Evolutionary conservation across 2,888 invertebrate species (phyloP).

Genomic region (Sesia bembeciformis): DNA sequence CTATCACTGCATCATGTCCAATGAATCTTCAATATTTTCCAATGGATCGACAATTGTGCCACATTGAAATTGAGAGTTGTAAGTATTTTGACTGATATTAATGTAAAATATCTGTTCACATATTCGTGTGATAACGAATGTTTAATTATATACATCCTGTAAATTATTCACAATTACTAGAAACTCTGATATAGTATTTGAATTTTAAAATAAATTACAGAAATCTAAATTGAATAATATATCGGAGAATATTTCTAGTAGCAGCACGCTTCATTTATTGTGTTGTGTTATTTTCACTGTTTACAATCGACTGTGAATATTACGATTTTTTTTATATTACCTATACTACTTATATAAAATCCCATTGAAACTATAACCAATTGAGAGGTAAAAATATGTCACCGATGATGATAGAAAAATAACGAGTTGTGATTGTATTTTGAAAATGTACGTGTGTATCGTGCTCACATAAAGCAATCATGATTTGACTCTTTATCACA

Average conservation of each 20-base stretch:
- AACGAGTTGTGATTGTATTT: slow-evolving; percentile 16
- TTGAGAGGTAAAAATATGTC: not conserved
- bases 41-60: slow-evolving; percentile 95
- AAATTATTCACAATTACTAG: not conserved
- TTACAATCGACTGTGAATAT: not conserved
- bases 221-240: not conserved
- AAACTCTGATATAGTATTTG: not conserved
- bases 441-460: slow-evolving; percentile 29
- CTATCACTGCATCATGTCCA: slow-evolving; percentile 95
- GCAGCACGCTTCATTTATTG: not conserved
- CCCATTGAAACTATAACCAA: not conserved
- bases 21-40: slow-evolving; percentile 98
- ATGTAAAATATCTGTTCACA: not conserved
- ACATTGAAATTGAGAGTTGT: slow-evolving; percentile 98
- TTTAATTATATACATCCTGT: not conserved
- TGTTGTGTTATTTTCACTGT: not conserved
- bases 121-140: too few species aligned
- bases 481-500: slow-evolving; percentile 47
- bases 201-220: not conserved
- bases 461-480: slow-evolving; percentile 52
- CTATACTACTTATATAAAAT: not conserved
- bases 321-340: not conserved
- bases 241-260: not conserved
- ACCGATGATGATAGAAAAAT: slow-evolving; percentile 52
- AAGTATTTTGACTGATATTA: slow-evolving; percentile 71